Conservation (phyloP, 1,140 invertebrate species). For the Sarcophaga peregrina region DNA sequence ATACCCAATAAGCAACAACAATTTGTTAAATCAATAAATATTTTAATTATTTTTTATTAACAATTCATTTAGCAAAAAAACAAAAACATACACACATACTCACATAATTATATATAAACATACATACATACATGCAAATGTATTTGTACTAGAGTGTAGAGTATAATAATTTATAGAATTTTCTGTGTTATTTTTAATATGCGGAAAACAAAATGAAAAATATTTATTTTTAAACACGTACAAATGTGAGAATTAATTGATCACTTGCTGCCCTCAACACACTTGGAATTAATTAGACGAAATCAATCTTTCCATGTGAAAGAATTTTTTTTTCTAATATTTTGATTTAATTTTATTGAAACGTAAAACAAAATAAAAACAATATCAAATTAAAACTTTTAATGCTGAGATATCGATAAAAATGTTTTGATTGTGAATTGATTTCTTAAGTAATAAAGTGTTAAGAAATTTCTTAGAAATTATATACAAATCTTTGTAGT, state of each 20-base stretch:
- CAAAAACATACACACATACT: no score
- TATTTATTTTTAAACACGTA: conserved; percentile 6
- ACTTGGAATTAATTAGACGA: background rate
- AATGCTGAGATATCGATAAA: background rate
- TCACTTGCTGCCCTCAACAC: background rate
- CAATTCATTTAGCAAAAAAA: background rate
- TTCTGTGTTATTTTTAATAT: background rate
- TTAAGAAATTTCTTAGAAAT: no score
- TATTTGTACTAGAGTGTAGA: no score
- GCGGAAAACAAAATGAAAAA: background rate
- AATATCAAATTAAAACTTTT: no score
- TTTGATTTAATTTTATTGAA: no score
- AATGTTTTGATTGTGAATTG: background rate
- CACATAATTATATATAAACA: no score
- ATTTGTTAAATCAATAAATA: background rate
- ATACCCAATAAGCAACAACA: no score
- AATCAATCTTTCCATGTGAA: background rate
- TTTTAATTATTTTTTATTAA: background rate
- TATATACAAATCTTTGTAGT: no score
- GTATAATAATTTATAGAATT: background rate
- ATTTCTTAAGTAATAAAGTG: no score
- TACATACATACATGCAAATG: no score
- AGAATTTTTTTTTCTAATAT: no score
- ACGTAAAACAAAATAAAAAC: no score
- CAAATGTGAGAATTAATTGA: conserved; percentile 6